Evolutionary conservation across 2,797 vertebrate genomes (phyloP).

Genomic region (Smutsia temminckii): DNA sequence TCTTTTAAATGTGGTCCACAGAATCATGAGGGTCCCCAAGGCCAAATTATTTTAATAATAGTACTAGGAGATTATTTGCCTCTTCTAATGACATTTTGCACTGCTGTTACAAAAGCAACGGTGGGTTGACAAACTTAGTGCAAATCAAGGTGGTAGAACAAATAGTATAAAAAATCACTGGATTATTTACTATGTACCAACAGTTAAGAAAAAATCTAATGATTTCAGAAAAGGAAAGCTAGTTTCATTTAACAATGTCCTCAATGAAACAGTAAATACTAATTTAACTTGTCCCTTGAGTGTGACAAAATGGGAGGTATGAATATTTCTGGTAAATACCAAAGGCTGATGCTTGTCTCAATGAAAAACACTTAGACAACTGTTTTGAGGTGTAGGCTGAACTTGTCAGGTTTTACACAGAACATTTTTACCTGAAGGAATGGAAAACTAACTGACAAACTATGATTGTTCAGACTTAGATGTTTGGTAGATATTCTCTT

Average conservation of each 20-base stretch:
- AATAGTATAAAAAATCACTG: background rate
- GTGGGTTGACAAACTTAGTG: background rate
- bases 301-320: constrained; percentile 14
- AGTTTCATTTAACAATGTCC: constrained; percentile 27
- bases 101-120: constrained; percentile 25
- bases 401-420: background rate
- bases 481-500: background rate
- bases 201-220: background rate
- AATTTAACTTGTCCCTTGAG: constrained; percentile 20
- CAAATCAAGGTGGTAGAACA: background rate
- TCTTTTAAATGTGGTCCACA: background rate
- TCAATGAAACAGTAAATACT: constrained; percentile 41
- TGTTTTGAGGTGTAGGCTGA: constrained; percentile 21
- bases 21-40: background rate
- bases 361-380: background rate
- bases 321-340: background rate
- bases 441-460: background rate
- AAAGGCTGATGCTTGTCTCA: constrained; percentile 15
- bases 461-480: background rate
- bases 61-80: constrained; percentile 9
- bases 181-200: background rate
- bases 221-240: background rate
- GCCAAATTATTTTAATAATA: constrained; percentile 34
- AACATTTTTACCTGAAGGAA: constrained; percentile 38
- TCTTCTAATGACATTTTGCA: constrained; percentile 41